phyloP scores from a whole-genome alignment of 2,888 invertebrate species.

The Dichetophora obliterata region DNA sequence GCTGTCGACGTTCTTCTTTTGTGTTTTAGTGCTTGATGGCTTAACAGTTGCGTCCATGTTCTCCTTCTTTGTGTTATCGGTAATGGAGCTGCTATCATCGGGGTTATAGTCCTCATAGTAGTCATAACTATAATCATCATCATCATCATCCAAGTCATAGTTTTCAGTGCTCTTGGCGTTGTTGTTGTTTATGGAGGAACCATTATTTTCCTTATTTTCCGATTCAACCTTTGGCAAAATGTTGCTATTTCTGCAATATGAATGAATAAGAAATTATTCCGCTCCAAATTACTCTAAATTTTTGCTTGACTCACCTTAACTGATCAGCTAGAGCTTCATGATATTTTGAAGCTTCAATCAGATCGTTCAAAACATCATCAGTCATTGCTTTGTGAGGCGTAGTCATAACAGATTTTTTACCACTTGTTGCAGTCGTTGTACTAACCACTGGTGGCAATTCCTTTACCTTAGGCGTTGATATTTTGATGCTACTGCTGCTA shows the following conservation, averaged over 20 bases:
- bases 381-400: conserved; percentile 55
- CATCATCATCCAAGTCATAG: conserved; percentile 57
- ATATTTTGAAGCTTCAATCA: conserved; percentile 66
- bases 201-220: conserved; percentile 51
- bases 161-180: conserved; percentile 51
- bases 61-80: not conserved
- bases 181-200: conserved; percentile 44
- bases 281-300: not conserved
- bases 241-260: conserved; percentile 60
- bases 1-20: conserved; percentile 48
- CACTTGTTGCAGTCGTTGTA: conserved; percentile 49
- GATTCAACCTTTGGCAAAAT: conserved; percentile 57
- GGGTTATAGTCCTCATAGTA: conserved; percentile 60
- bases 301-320: conserved; percentile 49
- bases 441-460: conserved; percentile 46
- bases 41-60: conserved; percentile 47
- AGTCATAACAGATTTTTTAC: not conserved
- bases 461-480: conserved; percentile 62
- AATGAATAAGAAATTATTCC: conserved; percentile 21
- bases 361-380: conserved; percentile 58
- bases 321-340: conserved; percentile 58
- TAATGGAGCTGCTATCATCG: conserved; percentile 48
- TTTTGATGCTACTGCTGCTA: conserved; percentile 51
- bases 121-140: conserved; percentile 60
- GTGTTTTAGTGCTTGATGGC: conserved; percentile 33